These are phyloP conservation scores for Semnornis frantzii DNA, from an alignment of 2,113 vertebrate genomes.

Conservation along the genomic window DNA sequence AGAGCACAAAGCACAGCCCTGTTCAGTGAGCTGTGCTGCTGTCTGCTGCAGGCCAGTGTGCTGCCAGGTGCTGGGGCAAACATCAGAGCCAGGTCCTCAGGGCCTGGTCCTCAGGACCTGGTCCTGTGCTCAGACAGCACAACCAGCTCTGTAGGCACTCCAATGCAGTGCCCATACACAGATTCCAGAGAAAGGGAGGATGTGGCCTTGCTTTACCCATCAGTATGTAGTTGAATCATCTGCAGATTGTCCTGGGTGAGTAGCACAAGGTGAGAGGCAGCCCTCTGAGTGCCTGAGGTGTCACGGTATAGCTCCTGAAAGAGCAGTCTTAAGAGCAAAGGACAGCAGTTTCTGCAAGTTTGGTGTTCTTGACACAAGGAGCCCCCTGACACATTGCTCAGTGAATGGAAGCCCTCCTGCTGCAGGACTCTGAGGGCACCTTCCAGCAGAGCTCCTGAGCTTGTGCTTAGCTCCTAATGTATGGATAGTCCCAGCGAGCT, in stretches of 20 bases:
- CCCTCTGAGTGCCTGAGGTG: not conserved
- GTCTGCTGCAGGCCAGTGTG: not conserved
- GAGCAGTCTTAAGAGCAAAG: not conserved
- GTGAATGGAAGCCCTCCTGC: not conserved
- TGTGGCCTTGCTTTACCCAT: not conserved
- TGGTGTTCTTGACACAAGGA: not conserved
- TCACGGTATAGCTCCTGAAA: not conserved
- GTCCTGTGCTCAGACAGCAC: not conserved
- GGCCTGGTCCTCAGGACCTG: not conserved
- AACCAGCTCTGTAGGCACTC: not conserved
- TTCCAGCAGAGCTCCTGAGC: not conserved
- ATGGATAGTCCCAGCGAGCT: constrained; percentile 5
- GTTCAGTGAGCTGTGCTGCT: not conserved
- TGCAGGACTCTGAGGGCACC: not conserved
- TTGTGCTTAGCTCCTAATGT: constrained; percentile 5
- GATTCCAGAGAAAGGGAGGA: not conserved
- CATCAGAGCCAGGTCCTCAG: not conserved
- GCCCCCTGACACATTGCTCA: not conserved
- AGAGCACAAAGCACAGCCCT: not conserved
- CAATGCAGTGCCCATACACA: rapidly evolving
- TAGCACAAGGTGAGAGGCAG: not conserved
- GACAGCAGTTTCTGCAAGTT: not conserved
- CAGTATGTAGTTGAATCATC: not conserved
- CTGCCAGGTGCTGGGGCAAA: not conserved
- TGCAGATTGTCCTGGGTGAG: not conserved